A percentile compares a stretch with the other conserved stretches of the same genome.
Conservation (phyloP, 2,113 vertebrate genomes). For the Ellobius talpinus region DNA sequence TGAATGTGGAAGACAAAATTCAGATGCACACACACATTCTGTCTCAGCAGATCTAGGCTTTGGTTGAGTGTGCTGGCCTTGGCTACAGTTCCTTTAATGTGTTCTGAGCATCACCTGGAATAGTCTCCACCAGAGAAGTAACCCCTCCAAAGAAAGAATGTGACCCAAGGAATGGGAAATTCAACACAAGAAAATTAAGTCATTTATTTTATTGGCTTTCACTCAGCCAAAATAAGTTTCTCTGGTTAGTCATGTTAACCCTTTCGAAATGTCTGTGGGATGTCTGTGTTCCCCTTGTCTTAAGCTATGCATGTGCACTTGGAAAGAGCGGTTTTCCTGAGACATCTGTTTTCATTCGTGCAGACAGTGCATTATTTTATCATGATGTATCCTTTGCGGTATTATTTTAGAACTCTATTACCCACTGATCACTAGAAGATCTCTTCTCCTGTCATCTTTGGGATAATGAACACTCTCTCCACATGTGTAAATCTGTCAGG, state of each 20-base stretch:
- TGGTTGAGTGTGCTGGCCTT: not conserved
- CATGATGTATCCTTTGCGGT: slow-evolving; percentile 73
- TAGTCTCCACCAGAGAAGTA: not conserved
- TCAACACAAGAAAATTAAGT: not conserved
- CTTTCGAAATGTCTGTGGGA: not conserved
- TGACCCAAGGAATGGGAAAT: not conserved
- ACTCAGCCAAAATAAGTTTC: not conserved
- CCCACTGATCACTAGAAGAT: slow-evolving; percentile 67
- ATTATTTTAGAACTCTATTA: slow-evolving; percentile 74
- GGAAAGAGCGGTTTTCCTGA: not conserved
- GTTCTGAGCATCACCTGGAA: not conserved
- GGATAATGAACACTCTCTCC: slow-evolving; percentile 53
- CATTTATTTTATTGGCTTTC: slow-evolving; percentile 27
- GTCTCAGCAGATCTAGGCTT: not conserved
- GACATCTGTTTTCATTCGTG: slow-evolving; percentile 74
- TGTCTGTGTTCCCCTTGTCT: not conserved
- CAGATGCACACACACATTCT: not conserved
- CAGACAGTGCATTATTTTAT: slow-evolving; percentile 46
- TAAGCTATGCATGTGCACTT: not conserved
- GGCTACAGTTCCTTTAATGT: not conserved
- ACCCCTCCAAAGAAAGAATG: not conserved
- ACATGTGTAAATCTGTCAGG: slow-evolving; percentile 53
- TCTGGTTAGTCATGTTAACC: slow-evolving; percentile 42
- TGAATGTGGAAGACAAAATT: not conserved
- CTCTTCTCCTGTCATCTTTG: slow-evolving; percentile 49